phyloP scores from a whole-genome alignment of 2,888 invertebrate species.

The Rhingia campestris region DNA sequence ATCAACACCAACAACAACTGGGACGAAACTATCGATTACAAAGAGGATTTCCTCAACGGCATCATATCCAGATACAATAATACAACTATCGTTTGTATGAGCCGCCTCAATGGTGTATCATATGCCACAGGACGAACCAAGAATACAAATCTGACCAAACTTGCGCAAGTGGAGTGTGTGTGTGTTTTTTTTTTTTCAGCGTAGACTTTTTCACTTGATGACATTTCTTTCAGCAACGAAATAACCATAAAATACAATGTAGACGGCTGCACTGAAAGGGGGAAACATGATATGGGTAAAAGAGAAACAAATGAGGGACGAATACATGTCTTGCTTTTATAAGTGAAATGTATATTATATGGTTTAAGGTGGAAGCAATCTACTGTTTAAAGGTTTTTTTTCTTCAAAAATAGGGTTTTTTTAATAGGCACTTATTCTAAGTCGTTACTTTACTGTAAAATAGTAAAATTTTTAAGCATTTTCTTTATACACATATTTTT shows the following conservation, averaged over 20 bases:
- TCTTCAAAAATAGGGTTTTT: too few species aligned
- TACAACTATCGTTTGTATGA: slow-evolving; percentile 9
- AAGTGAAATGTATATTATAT: too few species aligned
- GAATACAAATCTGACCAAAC: slow-evolving; percentile 35
- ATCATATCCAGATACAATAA: slow-evolving; percentile 50
- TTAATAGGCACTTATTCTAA: too few species aligned
- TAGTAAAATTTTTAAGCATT: too few species aligned
- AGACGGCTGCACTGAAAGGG: slow-evolving; percentile 51
- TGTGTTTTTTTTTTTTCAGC: slow-evolving; percentile 32
- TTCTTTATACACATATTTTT: too few species aligned
- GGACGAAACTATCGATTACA: slow-evolving; percentile 52
- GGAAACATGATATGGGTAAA: slow-evolving; percentile 35
- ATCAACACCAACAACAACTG: too few species aligned
- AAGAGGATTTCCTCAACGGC: slow-evolving; percentile 52
- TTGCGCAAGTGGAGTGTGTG: slow-evolving; percentile 15
- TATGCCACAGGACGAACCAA: slow-evolving; percentile 13
- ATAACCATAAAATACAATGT: slow-evolving; percentile 36
- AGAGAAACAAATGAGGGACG: slow-evolving; percentile 14
- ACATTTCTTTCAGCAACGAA: slow-evolving; percentile 47
- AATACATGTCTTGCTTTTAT: slow-evolving; percentile 25
- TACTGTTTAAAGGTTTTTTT: too few species aligned
- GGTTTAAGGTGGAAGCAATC: too few species aligned
- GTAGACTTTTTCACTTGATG: slow-evolving; percentile 53
- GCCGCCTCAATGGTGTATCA: slow-evolving; percentile 24
- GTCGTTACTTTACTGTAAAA: too few species aligned